phyloP scores from a whole-genome alignment of 2,797 vertebrate genomes.

The Chaenodraco wilsoni region DNA sequence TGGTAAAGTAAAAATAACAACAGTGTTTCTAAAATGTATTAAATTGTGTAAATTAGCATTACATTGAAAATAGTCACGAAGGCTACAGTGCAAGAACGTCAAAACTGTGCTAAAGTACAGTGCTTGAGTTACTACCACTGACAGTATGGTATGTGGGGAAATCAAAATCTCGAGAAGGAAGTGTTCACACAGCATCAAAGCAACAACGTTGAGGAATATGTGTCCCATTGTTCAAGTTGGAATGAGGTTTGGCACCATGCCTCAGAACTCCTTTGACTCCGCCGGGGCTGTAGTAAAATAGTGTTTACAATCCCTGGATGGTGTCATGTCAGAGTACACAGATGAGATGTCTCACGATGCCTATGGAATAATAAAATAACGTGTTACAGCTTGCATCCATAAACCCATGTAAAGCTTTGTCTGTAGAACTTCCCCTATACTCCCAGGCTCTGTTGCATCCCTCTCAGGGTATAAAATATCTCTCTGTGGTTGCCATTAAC shows the following conservation, averaged over 20 bases:
- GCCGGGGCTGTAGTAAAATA: slow-evolving; percentile 45
- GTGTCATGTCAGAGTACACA: slow-evolving; percentile 52
- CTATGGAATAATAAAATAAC: slow-evolving; percentile 58
- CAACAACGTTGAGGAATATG: slow-evolving; percentile 56
- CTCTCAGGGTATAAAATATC: slow-evolving; percentile 72
- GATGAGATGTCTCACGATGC: slow-evolving; percentile 48
- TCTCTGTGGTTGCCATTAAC: slow-evolving; percentile 72
- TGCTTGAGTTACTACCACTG: slow-evolving; percentile 10
- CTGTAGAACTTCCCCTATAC: slow-evolving; percentile 33
- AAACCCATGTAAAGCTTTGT: slow-evolving; percentile 56
- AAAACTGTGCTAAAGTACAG: not conserved
- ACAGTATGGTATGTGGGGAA: slow-evolving; percentile 37
- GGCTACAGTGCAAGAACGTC: not conserved
- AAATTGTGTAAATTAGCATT: not conserved
- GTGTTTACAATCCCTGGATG: slow-evolving; percentile 63
- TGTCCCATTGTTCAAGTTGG: slow-evolving; percentile 67
- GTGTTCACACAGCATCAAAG: slow-evolving; percentile 61
- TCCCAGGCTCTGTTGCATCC: slow-evolving; percentile 53
- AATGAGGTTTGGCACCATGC: slow-evolving; percentile 66
- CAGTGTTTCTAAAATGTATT: too few species aligned
- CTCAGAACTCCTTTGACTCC: slow-evolving; percentile 55
- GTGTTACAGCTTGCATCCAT: slow-evolving; percentile 63
- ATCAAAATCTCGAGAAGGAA: slow-evolving; percentile 56
- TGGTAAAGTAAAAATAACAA: not conserved
- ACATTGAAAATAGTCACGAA: not conserved